These are phyloP conservation scores for Tachysurus fulvidraco DNA, from an alignment of 2,113 vertebrate genomes.

Conservation along the genomic window DNA sequence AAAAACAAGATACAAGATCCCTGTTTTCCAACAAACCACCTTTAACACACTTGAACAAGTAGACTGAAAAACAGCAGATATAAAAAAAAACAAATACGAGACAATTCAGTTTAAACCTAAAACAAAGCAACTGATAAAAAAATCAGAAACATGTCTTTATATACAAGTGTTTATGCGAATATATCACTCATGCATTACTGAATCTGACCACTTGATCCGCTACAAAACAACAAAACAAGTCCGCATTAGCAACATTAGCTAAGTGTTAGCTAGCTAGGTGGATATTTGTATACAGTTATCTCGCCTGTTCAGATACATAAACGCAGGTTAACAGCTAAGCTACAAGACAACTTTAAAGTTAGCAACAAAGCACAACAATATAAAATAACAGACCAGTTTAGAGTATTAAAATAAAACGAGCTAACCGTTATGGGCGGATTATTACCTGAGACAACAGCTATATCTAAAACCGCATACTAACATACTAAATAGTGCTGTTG, in stretches of 20 bases:
- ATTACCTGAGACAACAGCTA: conserved; percentile 9
- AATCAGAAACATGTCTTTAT: neutral
- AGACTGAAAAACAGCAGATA: neutral
- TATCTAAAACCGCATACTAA: conserved; percentile 24
- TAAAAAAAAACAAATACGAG: neutral
- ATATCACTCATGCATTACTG: too few relatives aligned
- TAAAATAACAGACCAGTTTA: neutral
- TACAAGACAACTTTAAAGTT: neutral
- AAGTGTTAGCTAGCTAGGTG: conserved; percentile 13
- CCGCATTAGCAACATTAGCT: neutral
- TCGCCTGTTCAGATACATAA: neutral
- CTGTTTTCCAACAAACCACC: neutral
- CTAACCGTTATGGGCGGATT: conserved; percentile 10
- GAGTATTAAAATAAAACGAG: neutral
- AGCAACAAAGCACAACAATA: neutral
- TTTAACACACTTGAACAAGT: neutral
- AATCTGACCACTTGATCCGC: neutral
- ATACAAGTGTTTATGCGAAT: neutral
- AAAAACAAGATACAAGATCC: neutral
- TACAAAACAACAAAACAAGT: neutral
- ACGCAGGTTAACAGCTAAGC: neutral
- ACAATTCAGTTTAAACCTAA: neutral
- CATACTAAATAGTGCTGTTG: conserved; percentile 17
- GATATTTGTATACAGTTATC: neutral
- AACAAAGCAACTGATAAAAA: neutral